These are phyloP conservation scores for Drosophila nigromelanica DNA, from an alignment of 1,140 invertebrate species.

Conservation along the genomic window DNA sequence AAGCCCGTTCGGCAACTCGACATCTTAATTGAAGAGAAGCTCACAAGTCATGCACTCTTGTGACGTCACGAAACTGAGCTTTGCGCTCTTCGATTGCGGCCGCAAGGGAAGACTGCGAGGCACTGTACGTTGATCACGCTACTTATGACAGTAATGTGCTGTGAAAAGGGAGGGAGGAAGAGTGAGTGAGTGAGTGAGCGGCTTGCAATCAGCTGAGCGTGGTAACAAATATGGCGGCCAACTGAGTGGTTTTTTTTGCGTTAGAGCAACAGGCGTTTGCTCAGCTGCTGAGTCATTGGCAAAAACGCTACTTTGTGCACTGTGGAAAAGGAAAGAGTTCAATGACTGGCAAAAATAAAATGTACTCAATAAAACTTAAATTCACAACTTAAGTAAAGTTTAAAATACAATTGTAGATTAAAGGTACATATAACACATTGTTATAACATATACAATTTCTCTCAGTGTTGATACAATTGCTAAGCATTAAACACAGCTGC, in stretches of 20 bases:
- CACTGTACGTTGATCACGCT: constrained; percentile 7
- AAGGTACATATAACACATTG: not conserved
- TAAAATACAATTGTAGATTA: not conserved
- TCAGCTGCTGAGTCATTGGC: constrained; percentile 54
- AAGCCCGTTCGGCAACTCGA: constrained; percentile 2
- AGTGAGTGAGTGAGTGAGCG: not conserved
- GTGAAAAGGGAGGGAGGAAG: not conserved
- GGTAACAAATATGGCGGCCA: constrained; percentile 26
- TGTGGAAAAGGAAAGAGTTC: constrained; percentile 9
- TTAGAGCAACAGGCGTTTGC: constrained; percentile 43
- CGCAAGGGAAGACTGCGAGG: not conserved
- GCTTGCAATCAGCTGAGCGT: constrained; percentile 24
- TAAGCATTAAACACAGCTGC: constrained; percentile 11
- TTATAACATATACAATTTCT: not conserved
- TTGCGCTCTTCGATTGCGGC: not conserved
- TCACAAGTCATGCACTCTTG: constrained; percentile 2
- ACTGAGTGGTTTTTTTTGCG: constrained; percentile 12
- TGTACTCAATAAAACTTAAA: not conserved
- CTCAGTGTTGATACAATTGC: constrained; percentile 17
- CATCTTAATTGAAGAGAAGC: constrained; percentile 1
- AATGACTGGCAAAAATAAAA: constrained; percentile 1
- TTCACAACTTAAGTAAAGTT: not conserved
- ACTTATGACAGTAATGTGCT: not conserved
- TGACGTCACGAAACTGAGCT: constrained; percentile 24
- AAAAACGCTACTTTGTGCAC: constrained; percentile 15